Percentiles rank a stretch among this genome's conserved stretches.
These are phyloP conservation scores for Calycopis cecrops DNA, from an alignment of 1,140 invertebrate species.

Conservation along the genomic window DNA sequence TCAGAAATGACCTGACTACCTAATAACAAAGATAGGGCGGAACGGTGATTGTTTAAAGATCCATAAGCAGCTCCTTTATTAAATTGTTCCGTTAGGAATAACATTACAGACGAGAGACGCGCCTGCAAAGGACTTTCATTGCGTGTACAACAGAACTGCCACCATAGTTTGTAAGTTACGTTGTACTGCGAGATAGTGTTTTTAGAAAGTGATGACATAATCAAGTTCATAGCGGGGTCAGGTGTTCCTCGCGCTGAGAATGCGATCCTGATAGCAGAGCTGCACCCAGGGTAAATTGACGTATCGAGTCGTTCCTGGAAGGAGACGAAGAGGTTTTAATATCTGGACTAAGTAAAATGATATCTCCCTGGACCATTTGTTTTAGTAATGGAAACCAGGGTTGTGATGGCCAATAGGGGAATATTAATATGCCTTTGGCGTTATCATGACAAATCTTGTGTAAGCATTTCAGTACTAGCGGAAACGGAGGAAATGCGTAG, in stretches of 20 bases:
- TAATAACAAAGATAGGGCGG: conserved; percentile 25
- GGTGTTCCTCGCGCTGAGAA: neutral
- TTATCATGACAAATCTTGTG: too few relatives aligned
- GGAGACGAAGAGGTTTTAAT: neutral
- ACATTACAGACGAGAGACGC: conserved; percentile 9
- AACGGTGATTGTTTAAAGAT: conserved; percentile 30
- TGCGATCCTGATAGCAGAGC: neutral
- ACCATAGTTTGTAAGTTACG: neutral
- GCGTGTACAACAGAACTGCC: neutral
- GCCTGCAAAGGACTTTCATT: too few relatives aligned
- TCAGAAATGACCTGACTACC: conserved; percentile 24
- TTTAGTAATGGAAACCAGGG: too few relatives aligned
- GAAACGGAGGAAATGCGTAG: too few relatives aligned
- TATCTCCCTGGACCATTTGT: too few relatives aligned
- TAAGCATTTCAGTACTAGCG: too few relatives aligned
- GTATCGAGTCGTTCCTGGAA: neutral
- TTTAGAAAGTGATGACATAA: neutral
- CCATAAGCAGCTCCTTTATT: conserved; percentile 31
- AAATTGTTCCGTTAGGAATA: conserved; percentile 23
- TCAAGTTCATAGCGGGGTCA: neutral
- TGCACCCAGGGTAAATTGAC: neutral
- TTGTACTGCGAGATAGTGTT: neutral
- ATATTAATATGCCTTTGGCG: too few relatives aligned
- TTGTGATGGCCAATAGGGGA: too few relatives aligned
- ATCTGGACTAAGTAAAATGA: too few relatives aligned